Percentiles rank a stretch among this genome's conserved stretches.
phyloP scores from a whole-genome alignment of 1,140 invertebrate genomes.

The Sogatella furcifera region DNA sequence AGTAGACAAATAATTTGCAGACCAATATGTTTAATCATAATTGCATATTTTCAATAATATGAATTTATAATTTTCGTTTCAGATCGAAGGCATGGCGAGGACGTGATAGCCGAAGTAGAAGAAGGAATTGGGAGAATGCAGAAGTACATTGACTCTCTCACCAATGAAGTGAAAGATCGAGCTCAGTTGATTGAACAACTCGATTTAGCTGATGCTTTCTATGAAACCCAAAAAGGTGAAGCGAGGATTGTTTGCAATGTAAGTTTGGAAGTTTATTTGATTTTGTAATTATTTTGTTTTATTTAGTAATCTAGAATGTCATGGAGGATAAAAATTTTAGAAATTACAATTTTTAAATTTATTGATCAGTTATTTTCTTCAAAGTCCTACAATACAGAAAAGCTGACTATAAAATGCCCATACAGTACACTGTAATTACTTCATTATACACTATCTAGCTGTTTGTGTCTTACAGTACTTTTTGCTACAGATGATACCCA shows the following conservation, averaged over 20 bases:
- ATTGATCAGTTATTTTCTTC: no score
- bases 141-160: slow-evolving; percentile 64
- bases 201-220: slow-evolving; percentile 72
- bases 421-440: no score
- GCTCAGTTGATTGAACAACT: slow-evolving; percentile 60
- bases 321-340: no score
- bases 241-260: slow-evolving; percentile 88
- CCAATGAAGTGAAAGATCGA: slow-evolving; percentile 71
- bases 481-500: no score
- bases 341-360: no score
- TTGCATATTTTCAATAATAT: neutral
- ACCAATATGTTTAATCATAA: neutral
- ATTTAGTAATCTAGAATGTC: no score
- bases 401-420: no score
- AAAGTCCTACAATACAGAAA: no score
- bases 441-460: no score
- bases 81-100: slow-evolving; percentile 75
- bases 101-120: slow-evolving; percentile 80
- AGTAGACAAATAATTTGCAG: no score
- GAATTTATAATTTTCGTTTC: slow-evolving; percentile 23
- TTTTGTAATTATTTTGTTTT: no score
- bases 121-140: slow-evolving; percentile 66
- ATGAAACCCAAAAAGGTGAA: slow-evolving; percentile 79
- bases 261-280: slow-evolving; percentile 34
- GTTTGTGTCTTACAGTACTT: no score